These are phyloP conservation scores for Platanista minor DNA, from an alignment of 2,113 vertebrate genomes.

Conservation along the genomic window DNA sequence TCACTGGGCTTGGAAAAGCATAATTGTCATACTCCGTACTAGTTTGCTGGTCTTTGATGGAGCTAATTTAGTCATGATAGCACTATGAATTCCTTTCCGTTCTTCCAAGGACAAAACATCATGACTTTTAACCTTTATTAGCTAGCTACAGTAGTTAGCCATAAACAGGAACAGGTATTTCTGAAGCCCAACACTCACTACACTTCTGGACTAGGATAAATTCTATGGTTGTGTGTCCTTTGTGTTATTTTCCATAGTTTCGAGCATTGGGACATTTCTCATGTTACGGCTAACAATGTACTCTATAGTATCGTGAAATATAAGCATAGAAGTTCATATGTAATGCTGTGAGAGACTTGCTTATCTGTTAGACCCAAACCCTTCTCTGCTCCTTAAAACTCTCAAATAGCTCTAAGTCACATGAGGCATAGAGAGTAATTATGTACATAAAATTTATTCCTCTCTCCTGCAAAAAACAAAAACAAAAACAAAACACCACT, in stretches of 20 bases:
- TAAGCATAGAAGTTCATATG: neutral
- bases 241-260: neutral
- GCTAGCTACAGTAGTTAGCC: neutral
- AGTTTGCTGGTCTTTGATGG: constrained; percentile 15
- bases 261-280: neutral
- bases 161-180: neutral
- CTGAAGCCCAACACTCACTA: neutral
- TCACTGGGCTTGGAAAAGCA: neutral
- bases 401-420: neutral
- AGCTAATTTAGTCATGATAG: neutral
- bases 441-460: neutral
- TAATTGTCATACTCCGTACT: neutral
- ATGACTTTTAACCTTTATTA: constrained; percentile 21
- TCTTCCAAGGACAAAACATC: neutral
- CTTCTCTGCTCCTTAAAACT: neutral
- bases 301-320: neutral
- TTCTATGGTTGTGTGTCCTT: neutral
- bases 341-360: neutral
- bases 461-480: neutral
- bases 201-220: neutral
- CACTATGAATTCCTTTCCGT: neutral
- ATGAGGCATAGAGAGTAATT: neutral
- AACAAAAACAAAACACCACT: too few relatives aligned
- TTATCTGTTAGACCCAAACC: neutral
- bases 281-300: neutral